These are phyloP conservation scores for Solea solea DNA, from an alignment of 2,113 vertebrate species.

Conservation along the genomic window DNA sequence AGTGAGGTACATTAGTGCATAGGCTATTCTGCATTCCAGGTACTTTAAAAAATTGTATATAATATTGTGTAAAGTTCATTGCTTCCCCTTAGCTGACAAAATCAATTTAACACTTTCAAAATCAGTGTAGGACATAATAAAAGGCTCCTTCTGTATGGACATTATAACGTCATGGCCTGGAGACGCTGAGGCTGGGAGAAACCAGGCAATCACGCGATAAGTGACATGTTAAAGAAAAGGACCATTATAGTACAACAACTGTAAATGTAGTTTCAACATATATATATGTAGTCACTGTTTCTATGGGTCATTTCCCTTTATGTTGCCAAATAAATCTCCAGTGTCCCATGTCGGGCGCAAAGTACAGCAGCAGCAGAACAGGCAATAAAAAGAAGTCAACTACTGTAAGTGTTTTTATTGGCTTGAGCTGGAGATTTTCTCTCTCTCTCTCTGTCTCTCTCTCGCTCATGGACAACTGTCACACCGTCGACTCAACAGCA, in stretches of 20 bases:
- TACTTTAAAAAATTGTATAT: no score
- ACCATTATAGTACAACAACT: constrained; percentile 21
- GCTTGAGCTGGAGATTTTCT: neutral
- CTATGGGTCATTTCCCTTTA: constrained; percentile 1
- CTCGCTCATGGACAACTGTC: neutral
- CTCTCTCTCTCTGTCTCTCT: neutral
- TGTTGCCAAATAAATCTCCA: constrained; percentile 4
- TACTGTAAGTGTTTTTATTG: neutral
- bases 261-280: neutral
- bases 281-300: neutral
- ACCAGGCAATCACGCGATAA: neutral
- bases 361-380: constrained; percentile 6
- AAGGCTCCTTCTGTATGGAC: constrained; percentile 16
- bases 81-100: constrained; percentile 12
- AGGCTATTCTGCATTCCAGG: no score
- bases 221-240: constrained; percentile 29
- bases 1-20: no score
- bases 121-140: neutral
- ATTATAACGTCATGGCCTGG: constrained; percentile 10
- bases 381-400: constrained; percentile 13
- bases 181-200: constrained; percentile 3
- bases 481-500: constrained; percentile 17
- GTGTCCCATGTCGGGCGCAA: constrained; percentile 4
- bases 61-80: neutral
- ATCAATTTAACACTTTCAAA: constrained; percentile 4